phyloP scores from a whole-genome alignment of 2,888 invertebrate genomes.

The Drosophila picticornis region DNA sequence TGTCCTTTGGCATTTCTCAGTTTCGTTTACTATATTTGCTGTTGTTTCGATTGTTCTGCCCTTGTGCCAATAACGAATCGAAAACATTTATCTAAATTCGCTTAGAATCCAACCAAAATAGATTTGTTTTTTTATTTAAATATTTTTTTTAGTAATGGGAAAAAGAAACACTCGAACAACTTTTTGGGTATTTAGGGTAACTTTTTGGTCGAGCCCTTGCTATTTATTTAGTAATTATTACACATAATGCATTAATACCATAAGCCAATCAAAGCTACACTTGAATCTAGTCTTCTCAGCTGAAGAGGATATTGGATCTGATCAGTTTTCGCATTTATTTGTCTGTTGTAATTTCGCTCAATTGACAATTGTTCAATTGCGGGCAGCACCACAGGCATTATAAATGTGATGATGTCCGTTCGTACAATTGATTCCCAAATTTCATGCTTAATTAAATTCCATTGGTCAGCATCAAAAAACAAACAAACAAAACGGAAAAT shows the following conservation, averaged over 20 bases:
- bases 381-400: not conserved
- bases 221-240: not conserved
- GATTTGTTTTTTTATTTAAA: not conserved
- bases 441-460: constrained; percentile 74
- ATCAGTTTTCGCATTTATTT: constrained; percentile 23
- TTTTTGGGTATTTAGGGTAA: not conserved
- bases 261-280: not conserved
- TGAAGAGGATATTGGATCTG: not conserved
- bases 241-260: not conserved
- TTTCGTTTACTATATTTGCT: not conserved
- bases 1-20: constrained; percentile 3
- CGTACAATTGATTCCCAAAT: constrained; percentile 32
- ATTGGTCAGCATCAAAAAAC: constrained; percentile 49
- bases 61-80: constrained; percentile 12
- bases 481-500: too few species aligned
- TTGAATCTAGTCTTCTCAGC: not conserved
- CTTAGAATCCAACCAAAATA: not conserved
- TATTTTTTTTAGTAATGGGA: not conserved
- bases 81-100: not conserved
- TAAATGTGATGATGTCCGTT: not conserved
- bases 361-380: constrained; percentile 12
- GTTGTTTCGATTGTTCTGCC: constrained; percentile 18
- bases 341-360: not conserved
- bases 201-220: not conserved
- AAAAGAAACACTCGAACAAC: not conserved